Percentiles rank a stretch among this genome's conserved stretches.
These are phyloP conservation scores for Phataginus tricuspis DNA, from an alignment of 2,797 vertebrate species.

Conservation along the genomic window DNA sequence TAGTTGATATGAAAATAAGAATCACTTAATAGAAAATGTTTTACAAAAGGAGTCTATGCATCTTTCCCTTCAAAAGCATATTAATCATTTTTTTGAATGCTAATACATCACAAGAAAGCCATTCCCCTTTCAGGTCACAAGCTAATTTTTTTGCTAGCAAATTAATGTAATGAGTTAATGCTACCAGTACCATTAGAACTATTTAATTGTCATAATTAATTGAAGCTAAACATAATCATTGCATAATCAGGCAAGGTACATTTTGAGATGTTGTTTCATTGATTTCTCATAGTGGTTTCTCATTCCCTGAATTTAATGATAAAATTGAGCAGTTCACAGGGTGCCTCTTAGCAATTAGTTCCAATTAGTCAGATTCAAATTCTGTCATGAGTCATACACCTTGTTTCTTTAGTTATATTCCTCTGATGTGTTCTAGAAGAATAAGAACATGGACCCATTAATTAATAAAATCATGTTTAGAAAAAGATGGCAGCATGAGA, in stretches of 20 bases:
- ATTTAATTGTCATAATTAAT: constrained; percentile 76
- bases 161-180: constrained; percentile 65
- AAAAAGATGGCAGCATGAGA: no score
- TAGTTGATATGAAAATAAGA: constrained; percentile 7
- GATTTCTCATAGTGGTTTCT: constrained; percentile 65
- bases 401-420: constrained; percentile 54
- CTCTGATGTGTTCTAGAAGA: constrained; percentile 8
- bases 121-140: constrained; percentile 55
- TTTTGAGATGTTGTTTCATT: constrained; percentile 67
- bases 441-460: constrained; percentile 6
- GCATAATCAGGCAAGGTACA: constrained; percentile 60
- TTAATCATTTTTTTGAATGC: constrained; percentile 40
- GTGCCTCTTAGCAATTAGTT: constrained; percentile 65
- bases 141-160: constrained; percentile 57
- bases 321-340: constrained; percentile 67
- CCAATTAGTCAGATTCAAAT: constrained; percentile 65
- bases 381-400: constrained; percentile 52
- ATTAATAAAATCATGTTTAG: no score
- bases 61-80: constrained; percentile 34
- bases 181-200: constrained; percentile 54
- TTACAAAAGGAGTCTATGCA: not conserved
- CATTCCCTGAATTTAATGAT: constrained; percentile 62
- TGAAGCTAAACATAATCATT: constrained; percentile 68
- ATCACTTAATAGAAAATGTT: not conserved
- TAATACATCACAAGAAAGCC: constrained; percentile 44